Evolutionary conservation across 2,113 vertebrate genomes (phyloP).

Genomic region (sheep (Ovis aries)): ARS-UI_Ramb_v3.0 NC_056054.1:244934501-244935000

Average conservation of each 20-base stretch:
- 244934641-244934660: not conserved
- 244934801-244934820: not conserved
- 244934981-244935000: not conserved
- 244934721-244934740: not conserved
- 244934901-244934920: not conserved
- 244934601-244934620: not conserved
- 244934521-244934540: not conserved
- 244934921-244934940: not conserved
- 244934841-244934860: not conserved
- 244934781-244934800: not conserved
- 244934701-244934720: not conserved
- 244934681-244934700: not conserved
- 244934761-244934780: accelerated
- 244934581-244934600: not conserved
- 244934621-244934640: not conserved
- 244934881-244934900: not conserved
- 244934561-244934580: not conserved
- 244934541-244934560: not conserved
- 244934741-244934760: not conserved
- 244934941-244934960: not conserved
- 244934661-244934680: not conserved
- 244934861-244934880: not conserved
- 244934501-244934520: not conserved
- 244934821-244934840: not conserved
- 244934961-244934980: not conserved